Conservation (phyloP, 1,140 invertebrate genomes). For the Drosophila jambulina region DNA sequence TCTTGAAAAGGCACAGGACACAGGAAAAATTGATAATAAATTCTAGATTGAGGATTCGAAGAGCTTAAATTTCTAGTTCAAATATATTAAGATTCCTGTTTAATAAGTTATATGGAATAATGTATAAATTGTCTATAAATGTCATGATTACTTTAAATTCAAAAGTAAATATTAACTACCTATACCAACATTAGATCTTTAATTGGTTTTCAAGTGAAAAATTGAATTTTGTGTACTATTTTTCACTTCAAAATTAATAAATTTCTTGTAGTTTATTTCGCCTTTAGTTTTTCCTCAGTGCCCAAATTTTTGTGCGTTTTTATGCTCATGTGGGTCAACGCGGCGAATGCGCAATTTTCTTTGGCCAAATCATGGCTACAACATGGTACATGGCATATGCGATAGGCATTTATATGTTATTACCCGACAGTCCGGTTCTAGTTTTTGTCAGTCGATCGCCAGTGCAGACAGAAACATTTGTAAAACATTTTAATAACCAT, state of each 20-base stretch:
- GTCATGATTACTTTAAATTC: no score
- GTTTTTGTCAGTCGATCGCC: constrained; percentile 60
- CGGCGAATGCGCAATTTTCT: constrained; percentile 68
- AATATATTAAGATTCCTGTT: neutral
- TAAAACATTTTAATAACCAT: constrained; percentile 79
- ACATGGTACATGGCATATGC: constrained; percentile 68
- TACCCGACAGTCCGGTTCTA: constrained; percentile 49
- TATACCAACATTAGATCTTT: neutral
- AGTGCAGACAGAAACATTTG: constrained; percentile 67
- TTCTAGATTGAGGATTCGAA: no score
- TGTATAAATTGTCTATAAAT: no score
- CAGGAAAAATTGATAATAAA: neutral
- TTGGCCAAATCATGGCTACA: constrained; percentile 48
- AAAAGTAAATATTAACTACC: neutral
- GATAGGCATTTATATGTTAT: constrained; percentile 73
- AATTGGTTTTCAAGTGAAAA: neutral
- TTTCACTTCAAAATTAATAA: no score
- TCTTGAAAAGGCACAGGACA: neutral
- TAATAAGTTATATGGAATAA: no score
- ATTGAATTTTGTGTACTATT: no score
- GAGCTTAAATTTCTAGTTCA: neutral
- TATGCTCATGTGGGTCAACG: constrained; percentile 50
- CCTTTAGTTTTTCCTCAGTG: neutral
- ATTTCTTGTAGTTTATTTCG: no score
- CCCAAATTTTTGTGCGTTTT: constrained; percentile 57